These are phyloP conservation scores for Nestor notabilis DNA, from an alignment of 2,113 vertebrate genomes.

Conservation along the genomic window DNA sequence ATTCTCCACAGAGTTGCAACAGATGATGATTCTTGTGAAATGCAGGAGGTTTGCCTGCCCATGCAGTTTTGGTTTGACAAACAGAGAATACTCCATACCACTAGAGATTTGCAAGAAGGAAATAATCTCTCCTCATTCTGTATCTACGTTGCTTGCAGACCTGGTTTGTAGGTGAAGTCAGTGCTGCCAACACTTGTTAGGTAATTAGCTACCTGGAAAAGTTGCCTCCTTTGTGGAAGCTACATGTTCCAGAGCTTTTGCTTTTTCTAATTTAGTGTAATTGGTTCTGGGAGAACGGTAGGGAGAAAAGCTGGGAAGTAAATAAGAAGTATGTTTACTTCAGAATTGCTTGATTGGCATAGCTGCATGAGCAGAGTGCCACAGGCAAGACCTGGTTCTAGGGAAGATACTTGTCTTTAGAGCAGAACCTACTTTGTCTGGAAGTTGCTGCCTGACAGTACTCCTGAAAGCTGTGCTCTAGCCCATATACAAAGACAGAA, in stretches of 20 bases:
- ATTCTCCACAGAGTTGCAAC: background rate
- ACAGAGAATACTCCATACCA: background rate
- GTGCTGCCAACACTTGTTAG: background rate
- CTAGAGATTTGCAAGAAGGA: background rate
- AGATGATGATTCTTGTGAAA: background rate
- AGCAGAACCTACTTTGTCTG: background rate
- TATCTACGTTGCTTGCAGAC: background rate
- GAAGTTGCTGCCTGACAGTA: background rate
- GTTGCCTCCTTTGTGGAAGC: background rate
- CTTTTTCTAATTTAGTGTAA: background rate
- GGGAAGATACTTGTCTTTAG: background rate
- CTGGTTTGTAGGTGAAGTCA: background rate
- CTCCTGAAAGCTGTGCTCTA: background rate
- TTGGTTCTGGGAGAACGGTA: background rate
- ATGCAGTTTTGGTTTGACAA: background rate
- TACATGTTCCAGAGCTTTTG: background rate
- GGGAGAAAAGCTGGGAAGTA: background rate
- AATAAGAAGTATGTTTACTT: background rate
- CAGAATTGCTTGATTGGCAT: background rate
- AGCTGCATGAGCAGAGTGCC: background rate
- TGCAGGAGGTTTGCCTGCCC: background rate
- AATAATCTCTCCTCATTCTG: background rate
- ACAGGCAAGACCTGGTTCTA: background rate
- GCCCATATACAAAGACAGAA: background rate
- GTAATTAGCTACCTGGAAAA: background rate